These are phyloP conservation scores for Cossypha dichroa DNA, from an alignment of 2,797 vertebrate genomes.

Conservation along the genomic window DNA sequence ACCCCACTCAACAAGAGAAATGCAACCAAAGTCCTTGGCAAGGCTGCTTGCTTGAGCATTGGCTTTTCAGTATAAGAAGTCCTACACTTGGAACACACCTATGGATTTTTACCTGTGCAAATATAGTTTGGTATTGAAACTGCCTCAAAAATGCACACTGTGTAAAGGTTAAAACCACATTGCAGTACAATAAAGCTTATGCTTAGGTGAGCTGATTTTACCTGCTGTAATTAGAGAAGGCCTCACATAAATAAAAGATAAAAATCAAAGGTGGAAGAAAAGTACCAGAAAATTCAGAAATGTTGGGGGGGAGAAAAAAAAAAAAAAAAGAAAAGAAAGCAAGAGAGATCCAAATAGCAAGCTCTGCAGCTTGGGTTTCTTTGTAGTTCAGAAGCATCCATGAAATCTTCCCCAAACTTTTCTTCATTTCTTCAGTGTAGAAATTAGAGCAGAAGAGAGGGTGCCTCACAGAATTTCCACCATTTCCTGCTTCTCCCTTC, in stretches of 20 bases:
- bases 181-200: neutral
- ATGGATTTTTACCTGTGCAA: neutral
- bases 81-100: neutral
- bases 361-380: neutral
- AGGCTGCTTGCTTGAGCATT: neutral
- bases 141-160: neutral
- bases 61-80: constrained; percentile 4
- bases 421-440: neutral
- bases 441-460: too few relatives aligned
- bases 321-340: neutral
- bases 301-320: neutral
- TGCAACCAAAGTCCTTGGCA: neutral
- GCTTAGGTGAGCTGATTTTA: neutral
- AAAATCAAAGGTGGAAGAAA: neutral
- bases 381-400: neutral
- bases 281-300: neutral
- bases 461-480: too few relatives aligned
- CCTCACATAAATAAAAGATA: neutral
- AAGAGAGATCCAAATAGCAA: neutral
- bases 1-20: neutral
- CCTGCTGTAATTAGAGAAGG: neutral
- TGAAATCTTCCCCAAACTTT: neutral
- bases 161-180: neutral
- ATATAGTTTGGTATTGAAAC: neutral
- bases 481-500: too few relatives aligned